These are phyloP conservation scores for Drosophila ambigua DNA, from an alignment of 1,140 invertebrate species.

Conservation along the genomic window DNA sequence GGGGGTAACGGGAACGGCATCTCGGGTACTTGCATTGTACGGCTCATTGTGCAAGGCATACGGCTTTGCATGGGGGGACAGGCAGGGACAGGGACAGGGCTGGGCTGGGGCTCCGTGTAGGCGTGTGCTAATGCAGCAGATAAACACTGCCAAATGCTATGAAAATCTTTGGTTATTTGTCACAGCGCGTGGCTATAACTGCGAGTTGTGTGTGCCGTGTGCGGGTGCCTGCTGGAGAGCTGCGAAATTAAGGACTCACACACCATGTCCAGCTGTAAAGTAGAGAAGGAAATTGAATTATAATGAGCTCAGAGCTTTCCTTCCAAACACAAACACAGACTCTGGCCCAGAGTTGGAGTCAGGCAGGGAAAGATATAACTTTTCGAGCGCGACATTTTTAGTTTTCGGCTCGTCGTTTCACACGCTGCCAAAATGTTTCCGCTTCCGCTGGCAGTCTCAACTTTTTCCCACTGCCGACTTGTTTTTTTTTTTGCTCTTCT, in stretches of 20 bases:
- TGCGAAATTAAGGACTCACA: constrained; percentile 37
- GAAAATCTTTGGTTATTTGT: constrained; percentile 73
- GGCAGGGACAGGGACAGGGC: background rate
- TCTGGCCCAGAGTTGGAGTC: constrained; percentile 15
- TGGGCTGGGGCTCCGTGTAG: constrained; percentile 1
- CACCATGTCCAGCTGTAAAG: constrained; percentile 10
- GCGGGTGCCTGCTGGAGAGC: background rate
- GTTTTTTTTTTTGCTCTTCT: constrained; percentile 17
- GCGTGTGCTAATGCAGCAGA: constrained; percentile 68
- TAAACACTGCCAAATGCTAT: constrained; percentile 69
- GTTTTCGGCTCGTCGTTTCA: constrained; percentile 70
- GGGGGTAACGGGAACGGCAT: constrained; percentile 27
- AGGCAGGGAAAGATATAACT: constrained; percentile 55
- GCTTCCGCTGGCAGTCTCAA: constrained; percentile 68
- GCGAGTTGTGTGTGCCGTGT: background rate
- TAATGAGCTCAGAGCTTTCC: constrained; percentile 40
- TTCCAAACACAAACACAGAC: too few relatives aligned
- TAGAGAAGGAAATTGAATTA: constrained; percentile 50
- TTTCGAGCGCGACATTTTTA: constrained; percentile 62
- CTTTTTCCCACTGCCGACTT: constrained; percentile 39
- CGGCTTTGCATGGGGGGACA: constrained; percentile 12
- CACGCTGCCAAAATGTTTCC: constrained; percentile 79
- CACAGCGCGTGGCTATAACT: constrained; percentile 29
- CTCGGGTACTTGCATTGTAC: constrained; percentile 49
- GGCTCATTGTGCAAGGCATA: constrained; percentile 25